phyloP scores from a whole-genome alignment of 2,888 invertebrate species.

The Amphipoea oculea region DNA sequence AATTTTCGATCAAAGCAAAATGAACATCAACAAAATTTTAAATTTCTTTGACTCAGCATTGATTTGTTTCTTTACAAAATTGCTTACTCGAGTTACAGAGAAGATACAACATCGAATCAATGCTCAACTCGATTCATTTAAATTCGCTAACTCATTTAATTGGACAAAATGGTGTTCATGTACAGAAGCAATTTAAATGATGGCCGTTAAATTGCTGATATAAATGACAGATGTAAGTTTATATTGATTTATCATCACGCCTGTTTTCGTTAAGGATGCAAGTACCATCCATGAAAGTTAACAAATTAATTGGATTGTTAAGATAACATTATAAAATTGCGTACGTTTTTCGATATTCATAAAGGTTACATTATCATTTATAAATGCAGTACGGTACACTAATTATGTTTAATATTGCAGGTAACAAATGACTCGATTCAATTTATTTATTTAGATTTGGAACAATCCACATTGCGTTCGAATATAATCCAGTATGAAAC shows the following conservation, averaged over 20 bases:
- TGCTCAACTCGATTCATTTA: slow-evolving; percentile 72
- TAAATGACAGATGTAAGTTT: slow-evolving; percentile 41
- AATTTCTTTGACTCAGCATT: slow-evolving; percentile 59
- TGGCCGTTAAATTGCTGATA: slow-evolving; percentile 33
- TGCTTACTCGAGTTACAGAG: slow-evolving; percentile 54
- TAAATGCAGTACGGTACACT: background rate
- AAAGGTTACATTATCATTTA: background rate
- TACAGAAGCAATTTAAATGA: slow-evolving; percentile 44
- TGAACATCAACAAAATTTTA: slow-evolving; percentile 68
- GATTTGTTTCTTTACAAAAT: slow-evolving; percentile 65
- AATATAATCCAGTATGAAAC: background rate
- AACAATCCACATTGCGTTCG: background rate
- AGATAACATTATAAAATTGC: background rate
- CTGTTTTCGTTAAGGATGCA: slow-evolving; percentile 19
- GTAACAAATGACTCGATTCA: no score
- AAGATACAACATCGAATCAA: slow-evolving; percentile 69
- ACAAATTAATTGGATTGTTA: background rate
- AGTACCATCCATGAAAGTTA: background rate
- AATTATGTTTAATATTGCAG: no score
- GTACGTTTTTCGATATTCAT: background rate
- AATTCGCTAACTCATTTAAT: slow-evolving; percentile 72
- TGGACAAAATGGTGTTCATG: slow-evolving; percentile 68
- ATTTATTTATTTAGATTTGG: background rate
- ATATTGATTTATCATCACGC: slow-evolving; percentile 24
- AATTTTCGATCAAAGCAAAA: slow-evolving; percentile 67